Evolutionary conservation across 2,888 invertebrate species (phyloP).

Genomic region (Stomorhina lunata): DNA sequence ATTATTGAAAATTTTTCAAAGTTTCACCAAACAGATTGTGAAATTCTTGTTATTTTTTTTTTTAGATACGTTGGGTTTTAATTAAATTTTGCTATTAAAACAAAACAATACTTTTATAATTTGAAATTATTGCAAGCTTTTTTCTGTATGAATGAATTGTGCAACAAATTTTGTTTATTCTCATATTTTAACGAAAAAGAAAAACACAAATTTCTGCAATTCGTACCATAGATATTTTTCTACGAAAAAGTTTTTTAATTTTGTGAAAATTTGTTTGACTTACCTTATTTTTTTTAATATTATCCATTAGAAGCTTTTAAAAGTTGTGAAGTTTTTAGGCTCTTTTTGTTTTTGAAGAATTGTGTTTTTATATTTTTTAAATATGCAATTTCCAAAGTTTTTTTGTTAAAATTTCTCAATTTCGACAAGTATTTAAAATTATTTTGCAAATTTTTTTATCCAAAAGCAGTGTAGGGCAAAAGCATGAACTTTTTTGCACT

Average conservation of each 20-base stretch:
- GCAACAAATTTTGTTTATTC: too few relatives aligned
- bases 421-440: not conserved
- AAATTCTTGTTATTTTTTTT: conserved; percentile 62
- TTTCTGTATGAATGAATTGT: too few relatives aligned
- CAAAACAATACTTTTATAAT: not conserved
- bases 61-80: too few relatives aligned
- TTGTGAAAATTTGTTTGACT: not conserved
- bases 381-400: not conserved
- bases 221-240: not conserved
- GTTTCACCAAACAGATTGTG: conserved; percentile 70
- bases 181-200: too few relatives aligned
- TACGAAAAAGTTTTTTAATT: not conserved
- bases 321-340: too few relatives aligned
- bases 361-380: not conserved
- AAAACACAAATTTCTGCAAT: too few relatives aligned
- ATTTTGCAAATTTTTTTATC: not conserved
- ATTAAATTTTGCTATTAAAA: not conserved
- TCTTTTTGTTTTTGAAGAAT: too few relatives aligned
- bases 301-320: too few relatives aligned
- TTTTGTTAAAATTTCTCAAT: not conserved
- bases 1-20: conserved; percentile 77
- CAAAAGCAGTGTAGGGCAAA: not conserved
- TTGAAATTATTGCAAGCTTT: too few relatives aligned
- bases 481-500: not conserved
- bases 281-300: too few relatives aligned